A percentile compares a stretch with the other conserved stretches of the same genome.
These are phyloP conservation scores for Bucco capensis DNA, from an alignment of 2,113 vertebrate genomes.

Conservation along the genomic window DNA sequence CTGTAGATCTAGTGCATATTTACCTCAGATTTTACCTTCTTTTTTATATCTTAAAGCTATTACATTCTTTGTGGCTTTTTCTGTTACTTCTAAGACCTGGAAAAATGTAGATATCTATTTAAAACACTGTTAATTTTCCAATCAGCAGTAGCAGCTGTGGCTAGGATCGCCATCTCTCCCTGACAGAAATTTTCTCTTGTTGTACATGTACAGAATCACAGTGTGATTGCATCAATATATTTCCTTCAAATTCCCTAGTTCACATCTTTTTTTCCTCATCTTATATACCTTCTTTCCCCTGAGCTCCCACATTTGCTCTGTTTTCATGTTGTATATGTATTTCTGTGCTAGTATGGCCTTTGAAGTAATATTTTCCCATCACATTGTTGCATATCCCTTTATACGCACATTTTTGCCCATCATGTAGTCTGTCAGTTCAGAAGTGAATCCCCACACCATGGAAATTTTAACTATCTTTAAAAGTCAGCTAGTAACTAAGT, in stretches of 20 bases:
- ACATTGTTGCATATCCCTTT: background rate
- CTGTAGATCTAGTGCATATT: background rate
- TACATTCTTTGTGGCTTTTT: too few species aligned
- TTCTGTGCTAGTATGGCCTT: background rate
- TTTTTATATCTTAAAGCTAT: background rate
- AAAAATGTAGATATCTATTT: conserved; percentile 13
- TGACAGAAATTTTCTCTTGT: background rate
- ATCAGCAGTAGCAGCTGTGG: background rate
- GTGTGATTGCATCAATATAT: background rate
- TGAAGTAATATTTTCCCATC: background rate
- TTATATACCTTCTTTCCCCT: background rate
- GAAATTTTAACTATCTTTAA: background rate
- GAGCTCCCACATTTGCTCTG: background rate
- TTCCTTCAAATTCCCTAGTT: background rate
- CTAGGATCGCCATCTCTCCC: background rate
- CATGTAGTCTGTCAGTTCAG: background rate
- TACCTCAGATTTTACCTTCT: background rate
- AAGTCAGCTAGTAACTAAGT: background rate
- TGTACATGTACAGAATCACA: background rate
- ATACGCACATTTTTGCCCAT: background rate
- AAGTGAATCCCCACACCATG: background rate
- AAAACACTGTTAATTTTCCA: conserved; percentile 21
- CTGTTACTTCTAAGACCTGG: conserved; percentile 1
- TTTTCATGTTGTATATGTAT: background rate
- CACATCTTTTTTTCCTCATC: background rate